Percentiles rank a stretch among this genome's conserved stretches.
These are phyloP conservation scores for Margarornis squamiger DNA, from an alignment of 2,797 vertebrate genomes.

Conservation along the genomic window DNA sequence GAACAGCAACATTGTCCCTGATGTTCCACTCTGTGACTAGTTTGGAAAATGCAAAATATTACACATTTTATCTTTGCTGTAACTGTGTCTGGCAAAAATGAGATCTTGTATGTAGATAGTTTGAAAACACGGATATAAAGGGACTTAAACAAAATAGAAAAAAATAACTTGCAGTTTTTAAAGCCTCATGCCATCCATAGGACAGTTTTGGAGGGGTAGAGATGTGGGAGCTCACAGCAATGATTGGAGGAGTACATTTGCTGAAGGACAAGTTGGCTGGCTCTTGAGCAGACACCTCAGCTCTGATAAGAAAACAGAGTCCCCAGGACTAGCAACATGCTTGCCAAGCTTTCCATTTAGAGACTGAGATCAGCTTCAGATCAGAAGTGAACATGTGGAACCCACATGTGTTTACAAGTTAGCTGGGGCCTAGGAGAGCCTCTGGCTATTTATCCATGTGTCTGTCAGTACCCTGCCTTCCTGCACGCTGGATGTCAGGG, in stretches of 20 bases:
- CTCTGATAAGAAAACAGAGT: background rate
- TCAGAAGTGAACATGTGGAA: conserved; percentile 14
- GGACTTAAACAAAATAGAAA: background rate
- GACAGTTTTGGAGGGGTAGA: background rate
- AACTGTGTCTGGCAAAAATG: background rate
- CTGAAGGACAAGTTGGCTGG: fast-evolving
- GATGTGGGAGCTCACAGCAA: background rate
- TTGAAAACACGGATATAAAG: background rate
- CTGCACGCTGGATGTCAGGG: background rate
- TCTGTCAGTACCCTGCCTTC: background rate
- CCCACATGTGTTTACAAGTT: conserved; percentile 7
- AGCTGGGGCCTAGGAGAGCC: background rate
- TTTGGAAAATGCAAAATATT: background rate
- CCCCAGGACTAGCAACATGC: background rate
- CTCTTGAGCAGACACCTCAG: background rate
- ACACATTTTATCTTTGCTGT: background rate
- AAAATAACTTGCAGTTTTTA: background rate
- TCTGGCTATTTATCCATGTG: background rate
- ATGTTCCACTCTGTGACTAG: background rate
- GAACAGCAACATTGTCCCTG: background rate
- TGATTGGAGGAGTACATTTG: background rate
- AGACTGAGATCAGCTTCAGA: background rate
- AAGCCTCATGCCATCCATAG: background rate
- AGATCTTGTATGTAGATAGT: background rate
- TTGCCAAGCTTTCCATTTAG: background rate